Evolutionary conservation across 2,797 vertebrate species (phyloP).

Genomic region (Rhinichthys osculus): DNA sequence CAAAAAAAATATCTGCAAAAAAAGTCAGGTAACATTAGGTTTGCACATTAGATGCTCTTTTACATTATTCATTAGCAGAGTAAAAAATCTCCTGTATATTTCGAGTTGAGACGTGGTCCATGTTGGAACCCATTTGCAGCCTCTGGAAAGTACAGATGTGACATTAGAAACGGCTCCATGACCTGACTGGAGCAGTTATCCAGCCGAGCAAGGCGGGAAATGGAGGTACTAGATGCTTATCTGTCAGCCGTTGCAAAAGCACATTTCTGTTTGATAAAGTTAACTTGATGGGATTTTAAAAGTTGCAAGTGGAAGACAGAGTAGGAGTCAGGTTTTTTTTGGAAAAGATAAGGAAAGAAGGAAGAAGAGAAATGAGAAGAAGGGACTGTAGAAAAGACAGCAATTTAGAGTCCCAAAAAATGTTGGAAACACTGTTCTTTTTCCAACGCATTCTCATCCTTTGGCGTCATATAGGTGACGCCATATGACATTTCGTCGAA

Average conservation of each 20-base stretch:
- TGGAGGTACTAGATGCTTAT: constrained; percentile 41
- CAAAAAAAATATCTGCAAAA: constrained; percentile 29
- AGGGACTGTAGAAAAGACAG: neutral
- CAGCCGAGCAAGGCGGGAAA: constrained; percentile 17
- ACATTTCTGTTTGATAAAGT: constrained; percentile 50
- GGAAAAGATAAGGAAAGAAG: constrained; percentile 3
- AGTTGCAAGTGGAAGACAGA: constrained; percentile 16
- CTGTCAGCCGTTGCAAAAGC: constrained; percentile 35
- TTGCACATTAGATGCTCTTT: constrained; percentile 56
- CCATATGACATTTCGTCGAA: no score
- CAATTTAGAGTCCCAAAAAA: neutral
- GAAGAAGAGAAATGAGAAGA: neutral
- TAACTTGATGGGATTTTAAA: constrained; percentile 34
- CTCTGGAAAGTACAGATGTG: constrained; percentile 41
- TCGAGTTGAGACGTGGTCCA: constrained; percentile 37
- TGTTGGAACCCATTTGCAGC: constrained; percentile 42
- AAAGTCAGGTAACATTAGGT: constrained; percentile 62
- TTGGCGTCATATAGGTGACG: no score
- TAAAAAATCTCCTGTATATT: constrained; percentile 44
- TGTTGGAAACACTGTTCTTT: neutral
- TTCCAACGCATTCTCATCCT: no score
- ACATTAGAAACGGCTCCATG: constrained; percentile 42
- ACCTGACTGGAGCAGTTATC: constrained; percentile 40
- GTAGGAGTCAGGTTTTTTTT: neutral
- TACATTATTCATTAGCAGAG: constrained; percentile 62